Evolutionary conservation across 2,888 invertebrate genomes (phyloP).

Genomic region (Dyspetes luteomarginatus): DNA sequence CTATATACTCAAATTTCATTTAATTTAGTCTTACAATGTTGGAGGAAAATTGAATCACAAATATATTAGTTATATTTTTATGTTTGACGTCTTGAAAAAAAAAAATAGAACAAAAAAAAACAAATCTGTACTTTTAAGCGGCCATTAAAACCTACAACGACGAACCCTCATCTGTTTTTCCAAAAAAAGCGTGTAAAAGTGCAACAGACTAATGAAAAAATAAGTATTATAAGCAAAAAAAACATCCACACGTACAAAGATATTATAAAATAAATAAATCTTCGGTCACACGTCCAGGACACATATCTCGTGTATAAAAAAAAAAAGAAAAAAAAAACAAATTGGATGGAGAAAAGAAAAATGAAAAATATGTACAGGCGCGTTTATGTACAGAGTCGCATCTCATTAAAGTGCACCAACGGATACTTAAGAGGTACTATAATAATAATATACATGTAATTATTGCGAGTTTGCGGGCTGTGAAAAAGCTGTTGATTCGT

Average conservation of each 20-base stretch:
- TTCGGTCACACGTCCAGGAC: constrained; percentile 37
- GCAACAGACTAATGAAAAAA: too few species aligned
- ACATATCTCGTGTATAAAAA: constrained; percentile 55
- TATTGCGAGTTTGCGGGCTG: constrained; percentile 67
- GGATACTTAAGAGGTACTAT: constrained; percentile 65
- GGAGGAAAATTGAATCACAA: too few species aligned
- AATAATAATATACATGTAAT: constrained; percentile 41
- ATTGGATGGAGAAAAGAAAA: neutral
- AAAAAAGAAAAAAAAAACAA: neutral
- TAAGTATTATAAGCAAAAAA: neutral
- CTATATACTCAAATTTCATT: too few species aligned
- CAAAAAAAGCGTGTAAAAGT: too few species aligned
- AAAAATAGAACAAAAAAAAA: too few species aligned
- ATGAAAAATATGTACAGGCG: constrained; percentile 5
- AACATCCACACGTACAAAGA: constrained; percentile 17
- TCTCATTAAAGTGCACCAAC: constrained; percentile 53
- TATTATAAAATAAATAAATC: constrained; percentile 16
- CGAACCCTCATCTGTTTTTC: too few species aligned
- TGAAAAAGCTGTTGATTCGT: constrained; percentile 67
- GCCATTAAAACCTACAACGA: too few species aligned
- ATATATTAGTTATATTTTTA: too few species aligned
- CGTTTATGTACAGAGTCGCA: constrained; percentile 56
- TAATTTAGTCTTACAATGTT: too few species aligned
- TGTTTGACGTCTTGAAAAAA: too few species aligned
- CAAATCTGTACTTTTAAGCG: too few species aligned